Conservation (phyloP, 2,888 invertebrate species). For the Athalia circularis region DNA sequence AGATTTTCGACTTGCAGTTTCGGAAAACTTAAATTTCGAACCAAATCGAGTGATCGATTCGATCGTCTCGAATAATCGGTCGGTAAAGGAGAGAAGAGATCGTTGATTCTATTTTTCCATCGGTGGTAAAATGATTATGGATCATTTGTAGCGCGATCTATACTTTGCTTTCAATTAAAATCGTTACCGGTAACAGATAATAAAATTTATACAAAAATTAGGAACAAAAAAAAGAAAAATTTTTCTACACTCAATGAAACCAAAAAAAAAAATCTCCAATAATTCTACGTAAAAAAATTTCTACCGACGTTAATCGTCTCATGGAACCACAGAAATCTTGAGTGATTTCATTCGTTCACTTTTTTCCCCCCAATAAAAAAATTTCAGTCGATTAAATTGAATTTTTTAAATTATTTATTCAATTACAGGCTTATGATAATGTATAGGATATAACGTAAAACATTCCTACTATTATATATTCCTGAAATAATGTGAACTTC, state of each 20-base stretch:
- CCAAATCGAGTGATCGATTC: neutral
- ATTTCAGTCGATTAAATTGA: neutral
- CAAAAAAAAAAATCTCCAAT: too few relatives aligned
- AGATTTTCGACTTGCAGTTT: too few relatives aligned
- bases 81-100: slow-evolving; percentile 7
- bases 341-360: too few relatives aligned
- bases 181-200: neutral
- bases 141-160: slow-evolving; percentile 37
- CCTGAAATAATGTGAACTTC: slow-evolving; percentile 20
- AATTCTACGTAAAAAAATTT: too few relatives aligned
- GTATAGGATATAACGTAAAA: slow-evolving; percentile 43
- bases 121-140: neutral
- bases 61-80: neutral
- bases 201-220: too few relatives aligned
- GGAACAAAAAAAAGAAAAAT: too few relatives aligned
- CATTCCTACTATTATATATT: slow-evolving; percentile 37
- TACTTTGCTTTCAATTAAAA: neutral
- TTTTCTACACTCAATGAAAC: too few relatives aligned
- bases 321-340: too few relatives aligned
- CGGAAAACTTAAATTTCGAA: neutral
- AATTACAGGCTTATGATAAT: slow-evolving; percentile 35
- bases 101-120: neutral
- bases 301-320: too few relatives aligned
- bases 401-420: slow-evolving; percentile 38
- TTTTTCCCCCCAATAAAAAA: too few relatives aligned